Evolutionary conservation across 2,113 vertebrate genomes (phyloP), one percentile per base, ranked within the genome.

Genomic region (Misgurnus mizolepis): DNA sequence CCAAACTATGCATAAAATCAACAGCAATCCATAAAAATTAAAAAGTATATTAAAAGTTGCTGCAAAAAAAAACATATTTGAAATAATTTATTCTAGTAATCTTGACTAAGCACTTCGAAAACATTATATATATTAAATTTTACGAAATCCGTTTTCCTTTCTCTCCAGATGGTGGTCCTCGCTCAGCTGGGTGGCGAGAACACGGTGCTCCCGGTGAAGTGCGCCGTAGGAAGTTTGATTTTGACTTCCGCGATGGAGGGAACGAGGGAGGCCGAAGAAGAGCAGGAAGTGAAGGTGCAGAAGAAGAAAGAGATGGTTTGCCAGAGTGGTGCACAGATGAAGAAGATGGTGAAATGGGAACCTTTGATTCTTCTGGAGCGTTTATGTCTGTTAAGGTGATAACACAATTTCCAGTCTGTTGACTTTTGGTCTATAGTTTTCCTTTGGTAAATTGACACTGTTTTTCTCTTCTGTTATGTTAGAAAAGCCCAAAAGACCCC

Each of bases 321-420:
- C 96, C 96, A 0, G 96, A 97, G 85, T 97, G 96, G 95, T 97
- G 96, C 79, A 92, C 95, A 7, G 95, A 97, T 0, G 96, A 97
- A 5, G 95, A 95, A 84, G 95, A 96, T 0, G 95, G 94, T 47
- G 95, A 95, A 66, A 95, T 96, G 96, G 95, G 95, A 72, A 97
- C 96, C 6, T 97, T 97, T 0, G 96, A 97, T 86, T 96, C 96
- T 8, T 96, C 96, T 0, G 96, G 96, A 66, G 95, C 95, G 47
- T 97, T 96, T 88, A 91, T 97, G 89, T 88, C 95, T 6, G 80
- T 96, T 79, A 97, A 95, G 95, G 95, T 97, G 45, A 45, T 65
- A 41, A 15, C 1, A 40, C 14, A 9, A 14, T 11, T 50, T 39
- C n/a, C 7, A 74, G 10, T 41, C 14, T 72, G 17, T 12, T 58